These are phyloP conservation scores for Penaeus monodon DNA, from an alignment of 2,888 invertebrate genomes.

Conservation along the genomic window DNA sequence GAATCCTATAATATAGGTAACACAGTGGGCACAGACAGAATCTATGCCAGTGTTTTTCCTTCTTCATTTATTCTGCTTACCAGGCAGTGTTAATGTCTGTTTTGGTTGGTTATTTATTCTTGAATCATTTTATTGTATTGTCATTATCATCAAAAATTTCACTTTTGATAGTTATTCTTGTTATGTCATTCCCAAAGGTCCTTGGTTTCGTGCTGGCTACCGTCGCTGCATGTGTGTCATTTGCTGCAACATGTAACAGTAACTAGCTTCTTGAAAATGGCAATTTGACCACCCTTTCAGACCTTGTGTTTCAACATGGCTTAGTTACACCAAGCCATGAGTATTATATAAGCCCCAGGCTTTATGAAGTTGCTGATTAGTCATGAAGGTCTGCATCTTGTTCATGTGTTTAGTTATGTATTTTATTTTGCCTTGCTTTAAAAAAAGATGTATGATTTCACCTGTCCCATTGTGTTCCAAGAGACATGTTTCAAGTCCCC, in stretches of 20 bases:
- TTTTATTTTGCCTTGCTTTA: slow-evolving; percentile 51
- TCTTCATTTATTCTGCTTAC: slow-evolving; percentile 62
- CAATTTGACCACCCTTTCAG: slow-evolving; percentile 37
- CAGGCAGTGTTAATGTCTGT: slow-evolving; percentile 64
- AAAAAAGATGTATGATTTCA: slow-evolving; percentile 42
- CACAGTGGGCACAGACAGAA: slow-evolving; percentile 58
- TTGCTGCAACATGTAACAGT: slow-evolving; percentile 58
- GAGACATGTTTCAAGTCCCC: slow-evolving; percentile 43
- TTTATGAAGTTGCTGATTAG: slow-evolving; percentile 49
- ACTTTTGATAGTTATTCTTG: slow-evolving; percentile 50
- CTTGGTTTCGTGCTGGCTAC: slow-evolving; percentile 56
- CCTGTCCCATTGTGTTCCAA: slow-evolving; percentile 55
- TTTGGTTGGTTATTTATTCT: slow-evolving; percentile 65
- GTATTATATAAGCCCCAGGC: slow-evolving; percentile 51
- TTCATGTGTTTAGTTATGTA: slow-evolving; percentile 53
- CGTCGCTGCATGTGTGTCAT: slow-evolving; percentile 61
- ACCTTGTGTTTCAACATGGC: slow-evolving; percentile 43
- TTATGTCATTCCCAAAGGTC: slow-evolving; percentile 50
- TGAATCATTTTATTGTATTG: slow-evolving; percentile 58
- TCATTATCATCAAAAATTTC: slow-evolving; percentile 47
- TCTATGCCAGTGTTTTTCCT: slow-evolving; percentile 58
- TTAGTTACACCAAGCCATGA: slow-evolving; percentile 33
- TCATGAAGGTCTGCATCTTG: slow-evolving; percentile 57
- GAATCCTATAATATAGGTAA: slow-evolving; percentile 46
- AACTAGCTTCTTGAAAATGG: slow-evolving; percentile 49